Conservation (phyloP, 2,797 vertebrate genomes). For the Triplophysa yarkandensis region DNA sequence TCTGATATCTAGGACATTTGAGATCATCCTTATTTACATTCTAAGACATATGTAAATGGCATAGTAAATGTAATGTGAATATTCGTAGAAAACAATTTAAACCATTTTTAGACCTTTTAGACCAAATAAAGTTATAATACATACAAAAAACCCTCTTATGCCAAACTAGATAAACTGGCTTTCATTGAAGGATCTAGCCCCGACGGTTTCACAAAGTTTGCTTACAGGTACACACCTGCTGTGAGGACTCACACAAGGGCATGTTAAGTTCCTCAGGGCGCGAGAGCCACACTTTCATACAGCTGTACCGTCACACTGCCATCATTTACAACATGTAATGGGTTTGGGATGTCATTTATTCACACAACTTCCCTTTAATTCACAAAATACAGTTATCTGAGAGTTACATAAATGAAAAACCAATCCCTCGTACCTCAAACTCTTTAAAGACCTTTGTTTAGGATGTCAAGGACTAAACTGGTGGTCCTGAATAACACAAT, state of each 20-base stretch:
- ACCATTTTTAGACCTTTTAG: background rate
- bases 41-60: background rate
- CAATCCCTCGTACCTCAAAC: conserved; percentile 4
- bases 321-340: background rate
- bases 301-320: conserved; percentile 7
- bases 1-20: background rate
- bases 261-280: conserved; percentile 9
- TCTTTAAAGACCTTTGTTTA: conserved; percentile 15
- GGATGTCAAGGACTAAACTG: conserved; percentile 31
- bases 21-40: background rate
- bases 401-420: background rate
- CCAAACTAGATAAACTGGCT: conserved; percentile 62
- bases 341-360: background rate
- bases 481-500: conserved; percentile 51
- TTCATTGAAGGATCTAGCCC: conserved; percentile 50
- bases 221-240: conserved; percentile 42
- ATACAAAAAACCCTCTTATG: background rate
- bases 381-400: too few species aligned
- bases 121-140: too few species aligned
- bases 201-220: conserved; percentile 44
- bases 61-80: background rate
- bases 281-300: conserved; percentile 17
- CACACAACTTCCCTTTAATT: background rate
- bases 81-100: fast-evolving
- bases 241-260: conserved; percentile 34